Evolutionary conservation across 2,888 invertebrate species (phyloP).

Genomic region (Notocelia uddmanniana): DNA sequence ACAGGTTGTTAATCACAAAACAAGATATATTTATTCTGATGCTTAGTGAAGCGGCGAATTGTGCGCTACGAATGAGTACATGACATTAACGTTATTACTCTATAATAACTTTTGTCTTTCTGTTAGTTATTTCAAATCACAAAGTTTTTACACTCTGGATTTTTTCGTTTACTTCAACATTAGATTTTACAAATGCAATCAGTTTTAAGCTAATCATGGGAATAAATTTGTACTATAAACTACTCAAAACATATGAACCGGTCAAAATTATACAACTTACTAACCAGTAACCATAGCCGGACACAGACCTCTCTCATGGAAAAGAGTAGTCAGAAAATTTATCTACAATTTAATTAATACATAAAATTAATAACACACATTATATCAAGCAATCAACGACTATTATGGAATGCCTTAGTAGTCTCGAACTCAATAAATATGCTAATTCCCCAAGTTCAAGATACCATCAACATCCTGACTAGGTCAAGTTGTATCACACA

Average conservation of each 20-base stretch:
- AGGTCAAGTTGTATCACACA: constrained; percentile 28
- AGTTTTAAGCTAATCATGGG: no score
- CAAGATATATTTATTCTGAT: no score
- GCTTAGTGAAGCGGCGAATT: no score
- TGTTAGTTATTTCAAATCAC: no score
- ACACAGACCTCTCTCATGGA: background rate
- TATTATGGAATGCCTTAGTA: constrained; percentile 25
- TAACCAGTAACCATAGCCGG: background rate
- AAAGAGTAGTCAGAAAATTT: no score
- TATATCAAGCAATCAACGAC: constrained; percentile 5
- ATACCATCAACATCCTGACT: constrained; percentile 23
- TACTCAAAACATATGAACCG: background rate
- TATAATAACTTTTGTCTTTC: no score
- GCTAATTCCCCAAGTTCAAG: constrained; percentile 39
- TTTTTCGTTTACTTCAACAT: no score
- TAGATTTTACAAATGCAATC: no score
- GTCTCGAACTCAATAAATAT: constrained; percentile 35
- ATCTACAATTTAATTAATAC: constrained; percentile 14
- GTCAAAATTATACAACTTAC: background rate
- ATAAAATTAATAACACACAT: constrained; percentile 11
- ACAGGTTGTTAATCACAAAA: background rate
- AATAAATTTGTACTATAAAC: no score
- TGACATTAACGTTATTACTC: no score
- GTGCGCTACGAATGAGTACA: no score
- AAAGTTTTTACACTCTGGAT: no score